A percentile compares a stretch with the other conserved stretches of the same genome.
These are phyloP conservation scores for Pachycephala philippinensis DNA, from an alignment of 2,113 vertebrate genomes.

Conservation along the genomic window DNA sequence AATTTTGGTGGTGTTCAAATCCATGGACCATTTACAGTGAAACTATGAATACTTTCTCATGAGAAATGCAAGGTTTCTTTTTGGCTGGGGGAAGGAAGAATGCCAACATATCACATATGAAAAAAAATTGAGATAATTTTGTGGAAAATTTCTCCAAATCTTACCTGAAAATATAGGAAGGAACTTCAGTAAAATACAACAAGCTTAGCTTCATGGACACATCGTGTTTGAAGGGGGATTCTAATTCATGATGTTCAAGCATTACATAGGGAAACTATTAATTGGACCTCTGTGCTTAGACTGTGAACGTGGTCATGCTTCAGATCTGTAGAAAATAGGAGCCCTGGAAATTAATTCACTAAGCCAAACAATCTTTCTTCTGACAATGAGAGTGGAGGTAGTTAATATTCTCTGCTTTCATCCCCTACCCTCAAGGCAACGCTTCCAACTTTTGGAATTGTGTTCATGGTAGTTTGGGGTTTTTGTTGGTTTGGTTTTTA, in stretches of 20 bases:
- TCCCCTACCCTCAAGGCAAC: background rate
- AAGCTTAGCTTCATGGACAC: background rate
- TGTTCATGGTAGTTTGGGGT: rapidly evolving
- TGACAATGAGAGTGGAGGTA: background rate
- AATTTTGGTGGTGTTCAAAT: background rate
- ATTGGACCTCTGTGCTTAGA: background rate
- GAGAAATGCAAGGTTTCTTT: background rate
- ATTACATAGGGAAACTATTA: background rate
- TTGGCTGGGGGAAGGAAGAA: background rate
- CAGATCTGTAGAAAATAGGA: background rate
- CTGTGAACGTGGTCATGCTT: background rate
- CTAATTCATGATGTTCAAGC: background rate
- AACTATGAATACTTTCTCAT: background rate
- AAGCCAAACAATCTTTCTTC: background rate
- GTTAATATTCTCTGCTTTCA: background rate
- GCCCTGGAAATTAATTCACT: background rate
- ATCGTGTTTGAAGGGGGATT: background rate
- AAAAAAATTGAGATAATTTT: background rate
- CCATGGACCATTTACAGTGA: background rate
- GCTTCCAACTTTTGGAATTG: background rate
- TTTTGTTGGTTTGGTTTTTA: background rate
- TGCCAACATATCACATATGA: background rate
- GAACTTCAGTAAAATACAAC: background rate
- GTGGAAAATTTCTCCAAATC: background rate
- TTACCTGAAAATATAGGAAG: background rate